Conservation (phyloP, 2,888 invertebrate genomes). For the Pristionchus maxplancki region DNA sequence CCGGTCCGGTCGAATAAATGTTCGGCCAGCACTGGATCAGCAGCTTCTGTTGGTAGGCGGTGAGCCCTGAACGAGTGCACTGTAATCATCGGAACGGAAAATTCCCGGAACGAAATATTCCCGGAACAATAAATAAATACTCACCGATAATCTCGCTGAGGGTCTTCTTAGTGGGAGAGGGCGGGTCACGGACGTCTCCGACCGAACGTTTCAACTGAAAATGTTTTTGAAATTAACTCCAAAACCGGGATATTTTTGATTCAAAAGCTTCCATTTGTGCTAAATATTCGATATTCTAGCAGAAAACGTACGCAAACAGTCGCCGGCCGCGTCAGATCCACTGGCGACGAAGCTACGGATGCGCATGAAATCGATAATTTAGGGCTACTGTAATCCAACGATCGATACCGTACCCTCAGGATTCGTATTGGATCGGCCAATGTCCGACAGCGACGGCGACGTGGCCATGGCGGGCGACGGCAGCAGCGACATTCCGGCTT, state of each 20-base stretch:
- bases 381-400: not conserved
- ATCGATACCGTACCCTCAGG: not conserved
- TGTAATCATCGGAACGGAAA: not conserved
- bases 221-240: not conserved
- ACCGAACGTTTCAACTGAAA: constrained; percentile 62
- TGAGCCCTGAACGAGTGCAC: constrained; percentile 59
- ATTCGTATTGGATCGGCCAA: constrained; percentile 13
- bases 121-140: not conserved
- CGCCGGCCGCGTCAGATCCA: constrained; percentile 21
- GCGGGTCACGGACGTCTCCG: constrained; percentile 60
- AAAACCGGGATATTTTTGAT: no score
- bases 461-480: constrained; percentile 44
- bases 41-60: constrained; percentile 70
- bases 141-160: constrained; percentile 54
- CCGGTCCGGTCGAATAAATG: constrained; percentile 70
- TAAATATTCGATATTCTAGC: no score
- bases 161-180: constrained; percentile 56
- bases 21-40: constrained; percentile 74
- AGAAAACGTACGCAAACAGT: constrained; percentile 39
- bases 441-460: constrained; percentile 49
- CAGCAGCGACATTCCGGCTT: constrained; percentile 44
- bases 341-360: not conserved
- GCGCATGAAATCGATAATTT: not conserved
- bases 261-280: no score
- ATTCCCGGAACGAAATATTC: not conserved